Percentiles rank a stretch among this genome's conserved stretches.
Evolutionary conservation across 2,888 invertebrate species (phyloP).

Genomic region (Acleris emargana): DNA sequence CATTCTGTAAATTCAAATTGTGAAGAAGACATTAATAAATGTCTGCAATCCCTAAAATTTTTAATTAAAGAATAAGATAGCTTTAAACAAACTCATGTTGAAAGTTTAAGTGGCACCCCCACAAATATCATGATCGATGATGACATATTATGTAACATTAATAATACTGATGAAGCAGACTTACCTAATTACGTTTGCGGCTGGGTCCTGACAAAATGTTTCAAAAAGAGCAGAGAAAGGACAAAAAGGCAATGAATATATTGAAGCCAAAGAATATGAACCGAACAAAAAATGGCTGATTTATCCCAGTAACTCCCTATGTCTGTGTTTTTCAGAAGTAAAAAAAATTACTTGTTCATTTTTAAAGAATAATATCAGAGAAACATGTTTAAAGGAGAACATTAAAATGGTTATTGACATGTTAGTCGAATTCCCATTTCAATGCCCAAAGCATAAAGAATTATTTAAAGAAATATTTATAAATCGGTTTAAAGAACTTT

Average conservation of each 20-base stretch:
- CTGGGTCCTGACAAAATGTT: too few species aligned
- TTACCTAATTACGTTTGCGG: too few species aligned
- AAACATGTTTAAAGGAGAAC: background rate
- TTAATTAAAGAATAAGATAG: slow-evolving; percentile 31
- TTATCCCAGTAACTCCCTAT: background rate
- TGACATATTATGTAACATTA: slow-evolving; percentile 4
- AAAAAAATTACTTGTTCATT: background rate
- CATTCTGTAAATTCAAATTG: slow-evolving; percentile 38
- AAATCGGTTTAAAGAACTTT: too few species aligned
- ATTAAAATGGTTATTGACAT: background rate
- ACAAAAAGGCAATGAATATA: background rate
- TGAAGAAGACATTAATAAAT: slow-evolving; percentile 38
- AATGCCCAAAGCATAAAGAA: background rate
- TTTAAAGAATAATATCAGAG: background rate
- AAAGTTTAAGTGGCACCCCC: slow-evolving; percentile 14
- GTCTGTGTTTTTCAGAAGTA: background rate
- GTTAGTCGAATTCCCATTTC: background rate
- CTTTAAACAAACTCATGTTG: background rate
- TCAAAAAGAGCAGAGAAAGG: background rate
- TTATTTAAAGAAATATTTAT: background rate
- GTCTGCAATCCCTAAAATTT: slow-evolving; percentile 32
- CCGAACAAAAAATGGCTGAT: background rate
- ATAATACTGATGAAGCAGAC: too few species aligned
- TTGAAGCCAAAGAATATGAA: background rate
- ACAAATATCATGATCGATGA: slow-evolving; percentile 11